Percentiles rank a stretch among this genome's conserved stretches.
Conservation (phyloP, 1,140 invertebrate species). For the Apis dorsata region DNA sequence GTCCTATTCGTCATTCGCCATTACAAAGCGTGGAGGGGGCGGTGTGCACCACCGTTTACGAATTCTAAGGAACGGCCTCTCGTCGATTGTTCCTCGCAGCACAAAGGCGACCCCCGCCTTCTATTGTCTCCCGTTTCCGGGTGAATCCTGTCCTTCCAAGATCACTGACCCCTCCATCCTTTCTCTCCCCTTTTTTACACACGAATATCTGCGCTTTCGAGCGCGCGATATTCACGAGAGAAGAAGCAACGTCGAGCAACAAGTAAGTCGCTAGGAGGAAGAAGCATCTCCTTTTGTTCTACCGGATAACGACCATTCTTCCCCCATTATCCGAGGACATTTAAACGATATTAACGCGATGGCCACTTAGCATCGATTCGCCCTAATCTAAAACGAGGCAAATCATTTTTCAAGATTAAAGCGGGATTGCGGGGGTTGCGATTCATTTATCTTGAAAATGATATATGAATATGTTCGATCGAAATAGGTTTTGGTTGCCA, state of each 20-base stretch:
- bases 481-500: too few species aligned
- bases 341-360: constrained; percentile 59
- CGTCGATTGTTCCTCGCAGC: constrained; percentile 58
- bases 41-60: constrained; percentile 39
- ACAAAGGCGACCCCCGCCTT: constrained; percentile 53
- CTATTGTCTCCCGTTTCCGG: constrained; percentile 55
- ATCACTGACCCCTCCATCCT: constrained; percentile 47
- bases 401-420: background rate
- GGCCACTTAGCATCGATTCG: constrained; percentile 37
- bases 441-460: too few species aligned
- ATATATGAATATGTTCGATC: too few species aligned
- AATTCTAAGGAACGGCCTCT: constrained; percentile 48
- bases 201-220: constrained; percentile 34
- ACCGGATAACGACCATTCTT: constrained; percentile 54
- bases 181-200: background rate
- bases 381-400: too few species aligned
- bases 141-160: constrained; percentile 54
- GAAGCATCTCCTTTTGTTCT: constrained; percentile 60
- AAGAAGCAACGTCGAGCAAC: constrained; percentile 57
- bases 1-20: background rate
- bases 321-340: constrained; percentile 35
- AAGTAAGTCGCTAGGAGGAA: constrained; percentile 59
- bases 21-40: constrained; percentile 6
- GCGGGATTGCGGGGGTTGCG: too few species aligned
- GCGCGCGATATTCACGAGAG: constrained; percentile 50